Conservation (phyloP, 2,797 vertebrate genomes). For the Moxostoma hubbsi region DNA sequence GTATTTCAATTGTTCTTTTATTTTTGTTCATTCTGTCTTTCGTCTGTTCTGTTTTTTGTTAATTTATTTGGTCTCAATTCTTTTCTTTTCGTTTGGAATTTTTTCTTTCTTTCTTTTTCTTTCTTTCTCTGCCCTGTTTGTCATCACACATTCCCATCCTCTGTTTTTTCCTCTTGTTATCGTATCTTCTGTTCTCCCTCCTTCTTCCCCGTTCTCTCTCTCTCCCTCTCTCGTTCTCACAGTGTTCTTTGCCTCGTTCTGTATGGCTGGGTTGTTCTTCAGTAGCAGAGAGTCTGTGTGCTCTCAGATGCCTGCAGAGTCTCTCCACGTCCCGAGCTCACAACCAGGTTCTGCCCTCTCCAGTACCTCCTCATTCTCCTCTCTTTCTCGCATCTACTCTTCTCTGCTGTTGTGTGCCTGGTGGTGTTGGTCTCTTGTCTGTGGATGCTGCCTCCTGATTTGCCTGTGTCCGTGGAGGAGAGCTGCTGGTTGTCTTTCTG, state of each 20-base stretch:
- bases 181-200: slow-evolving; percentile 58
- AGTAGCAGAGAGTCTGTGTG: slow-evolving; percentile 99
- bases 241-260: slow-evolving; percentile 99
- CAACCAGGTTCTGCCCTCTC: slow-evolving; percentile 88
- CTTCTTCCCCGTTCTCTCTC: slow-evolving; percentile 82
- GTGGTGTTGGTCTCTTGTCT: slow-evolving; percentile 12
- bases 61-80: too few relatives aligned
- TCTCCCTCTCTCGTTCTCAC: slow-evolving; percentile 93
- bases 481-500: too few relatives aligned
- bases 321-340: slow-evolving; percentile 99
- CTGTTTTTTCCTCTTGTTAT: slow-evolving; percentile 46
- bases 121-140: slow-evolving; percentile 48
- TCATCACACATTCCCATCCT: slow-evolving; percentile 60
- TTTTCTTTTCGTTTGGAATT: neutral
- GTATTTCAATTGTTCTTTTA: too few relatives aligned
- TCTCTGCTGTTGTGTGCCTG: slow-evolving; percentile 66
- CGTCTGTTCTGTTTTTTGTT: too few relatives aligned
- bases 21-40: neutral
- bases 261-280: slow-evolving; percentile 99
- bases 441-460: neutral
- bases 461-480: too few relatives aligned
- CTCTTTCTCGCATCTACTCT: slow-evolving; percentile 77
- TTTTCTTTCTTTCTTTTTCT: neutral
- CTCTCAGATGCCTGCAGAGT: slow-evolving; percentile 99
- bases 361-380: slow-evolving; percentile 81